Percentiles rank a stretch among this genome's conserved stretches.
These are phyloP conservation scores for Volucella inflata DNA, from an alignment of 2,888 invertebrate genomes.

Conservation along the genomic window DNA sequence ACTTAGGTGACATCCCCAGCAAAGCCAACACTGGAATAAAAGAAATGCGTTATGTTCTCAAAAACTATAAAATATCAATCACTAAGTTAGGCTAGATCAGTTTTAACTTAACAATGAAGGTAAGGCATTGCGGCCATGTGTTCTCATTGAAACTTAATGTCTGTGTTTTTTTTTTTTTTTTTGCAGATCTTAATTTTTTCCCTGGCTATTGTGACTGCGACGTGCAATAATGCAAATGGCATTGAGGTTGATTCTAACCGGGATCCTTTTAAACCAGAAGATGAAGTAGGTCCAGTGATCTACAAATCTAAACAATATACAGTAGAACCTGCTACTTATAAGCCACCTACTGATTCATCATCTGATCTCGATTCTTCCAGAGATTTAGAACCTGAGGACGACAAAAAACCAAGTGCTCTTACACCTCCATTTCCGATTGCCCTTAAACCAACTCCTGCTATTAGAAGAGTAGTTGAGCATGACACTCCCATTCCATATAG, in stretches of 20 bases:
- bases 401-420: conserved; percentile 14
- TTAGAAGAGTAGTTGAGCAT: conserved; percentile 1
- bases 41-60: too few species aligned
- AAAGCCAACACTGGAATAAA: background rate
- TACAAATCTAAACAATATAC: background rate
- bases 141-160: background rate
- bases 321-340: background rate
- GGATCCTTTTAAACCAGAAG: conserved; percentile 1
- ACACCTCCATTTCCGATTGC: background rate
- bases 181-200: conserved; percentile 9
- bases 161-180: background rate
- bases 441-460: conserved; percentile 11
- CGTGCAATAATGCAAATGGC: background rate
- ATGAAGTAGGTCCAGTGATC: background rate
- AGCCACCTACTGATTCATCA: background rate
- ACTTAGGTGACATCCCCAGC: background rate
- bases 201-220: conserved; percentile 10
- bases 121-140: background rate
- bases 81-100: background rate
- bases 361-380: background rate
- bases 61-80: conserved; percentile 14
- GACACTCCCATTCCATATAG: background rate
- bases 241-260: background rate
- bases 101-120: conserved; percentile 45
- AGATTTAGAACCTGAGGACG: background rate